Evolutionary conservation across 2,113 vertebrate species (phyloP).

Genomic region (Lichenostomus cassidix): DNA sequence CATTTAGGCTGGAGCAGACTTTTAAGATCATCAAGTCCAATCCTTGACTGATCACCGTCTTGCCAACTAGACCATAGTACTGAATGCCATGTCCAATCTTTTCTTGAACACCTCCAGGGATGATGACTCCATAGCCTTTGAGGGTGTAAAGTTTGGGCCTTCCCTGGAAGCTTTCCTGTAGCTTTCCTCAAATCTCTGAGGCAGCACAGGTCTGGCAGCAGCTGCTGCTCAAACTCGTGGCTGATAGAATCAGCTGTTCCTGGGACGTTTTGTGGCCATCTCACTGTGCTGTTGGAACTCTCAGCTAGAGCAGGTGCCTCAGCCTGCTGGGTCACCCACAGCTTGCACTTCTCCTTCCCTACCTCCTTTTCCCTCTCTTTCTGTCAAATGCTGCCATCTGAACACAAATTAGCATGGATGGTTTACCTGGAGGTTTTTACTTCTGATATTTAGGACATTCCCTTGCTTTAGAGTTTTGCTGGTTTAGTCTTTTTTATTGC

Average conservation of each 20-base stretch:
- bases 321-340: background rate
- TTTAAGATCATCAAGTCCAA: background rate
- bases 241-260: background rate
- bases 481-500: background rate
- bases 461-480: background rate
- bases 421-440: background rate
- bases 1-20: background rate
- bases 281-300: background rate
- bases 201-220: background rate
- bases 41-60: background rate
- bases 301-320: background rate
- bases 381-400: background rate
- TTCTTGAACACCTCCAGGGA: background rate
- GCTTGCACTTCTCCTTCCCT: background rate
- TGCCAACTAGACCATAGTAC: background rate
- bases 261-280: background rate
- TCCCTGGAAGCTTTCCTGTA: background rate
- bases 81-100: background rate
- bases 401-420: background rate
- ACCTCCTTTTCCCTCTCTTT: background rate
- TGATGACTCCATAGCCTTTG: background rate
- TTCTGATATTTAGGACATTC: background rate
- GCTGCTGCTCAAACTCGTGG: accelerated
- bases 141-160: background rate
- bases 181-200: background rate